Evolutionary conservation across 2,888 invertebrate species (phyloP), one percentile per base, ranked within the genome.

Genomic region (Lasioglossum oenotherae): DNA sequence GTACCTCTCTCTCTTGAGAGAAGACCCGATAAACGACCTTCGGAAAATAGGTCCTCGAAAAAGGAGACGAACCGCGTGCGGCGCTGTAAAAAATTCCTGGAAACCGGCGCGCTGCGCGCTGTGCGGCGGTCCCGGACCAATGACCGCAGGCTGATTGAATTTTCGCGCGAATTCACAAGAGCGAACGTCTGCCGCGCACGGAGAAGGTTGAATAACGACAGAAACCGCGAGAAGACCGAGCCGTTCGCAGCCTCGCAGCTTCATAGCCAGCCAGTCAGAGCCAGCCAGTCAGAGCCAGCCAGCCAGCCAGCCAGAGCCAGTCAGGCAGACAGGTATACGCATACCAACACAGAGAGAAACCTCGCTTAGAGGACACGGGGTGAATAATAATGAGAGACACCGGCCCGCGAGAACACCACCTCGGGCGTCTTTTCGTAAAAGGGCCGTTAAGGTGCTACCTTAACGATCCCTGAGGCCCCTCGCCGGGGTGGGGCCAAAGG

Each of bases 401-500:
- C 76, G 85, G 79, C 46, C 80, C 87, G 60, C 87, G 89, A 78
- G 86, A 90, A 88, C 87, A 87, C 83, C 89, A 87, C 83, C 85
- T 87, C 85, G 86, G 89, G 89, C 91, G 90, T 85, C 88, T 91
- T 91, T 91, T 91, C 90, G 90, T 91, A 91, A 91, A 91, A 90
- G 91, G 90, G 88, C 89, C 89, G 91, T 90, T 91, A 91, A 91
- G 91, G 91, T 91, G 91, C 91, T 91, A 91, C 91, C 91, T 91
- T 91, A 91, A 91, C 91, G 91, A 91, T 91, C 91, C 82, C 85
- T 74, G 44, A 81, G 87, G 88, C 81, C 87, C 88, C 86, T 79
- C 82, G 64, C 74, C 80, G 64, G 74, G 80, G 84, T 87, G 91
- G 91, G 93, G 93, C 90, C 92, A 93, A 93, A 93, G 93, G 93